Evolutionary conservation across 2,888 invertebrate genomes (phyloP).

Genomic region (Synergus itoensis): DNA sequence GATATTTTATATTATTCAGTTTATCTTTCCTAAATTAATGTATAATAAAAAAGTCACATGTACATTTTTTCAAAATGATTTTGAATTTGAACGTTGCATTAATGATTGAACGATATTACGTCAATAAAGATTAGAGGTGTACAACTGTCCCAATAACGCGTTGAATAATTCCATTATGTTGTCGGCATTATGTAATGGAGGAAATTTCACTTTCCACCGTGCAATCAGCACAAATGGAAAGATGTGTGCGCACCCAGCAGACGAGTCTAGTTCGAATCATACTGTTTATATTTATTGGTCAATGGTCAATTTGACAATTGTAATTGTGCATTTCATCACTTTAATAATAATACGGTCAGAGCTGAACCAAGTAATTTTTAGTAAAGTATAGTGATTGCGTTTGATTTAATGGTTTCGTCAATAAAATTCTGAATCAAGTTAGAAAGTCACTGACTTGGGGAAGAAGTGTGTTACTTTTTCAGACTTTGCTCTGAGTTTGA

Average conservation of each 20-base stretch:
- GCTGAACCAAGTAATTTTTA: background rate
- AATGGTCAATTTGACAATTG: background rate
- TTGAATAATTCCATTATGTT: slow-evolving; percentile 55
- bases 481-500: background rate
- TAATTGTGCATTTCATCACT: background rate
- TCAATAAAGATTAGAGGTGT: slow-evolving; percentile 35
- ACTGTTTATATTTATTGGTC: slow-evolving; percentile 2
- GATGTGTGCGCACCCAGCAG: slow-evolving; percentile 46
- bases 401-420: slow-evolving; percentile 36
- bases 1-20: too few species aligned
- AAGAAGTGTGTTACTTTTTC: background rate
- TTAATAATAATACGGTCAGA: slow-evolving; percentile 2
- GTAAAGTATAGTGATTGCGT: background rate
- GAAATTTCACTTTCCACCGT: slow-evolving; percentile 55
- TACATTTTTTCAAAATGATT: too few species aligned
- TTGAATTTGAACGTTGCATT: background rate
- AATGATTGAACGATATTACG: background rate
- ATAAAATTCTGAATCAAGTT: slow-evolving; percentile 18
- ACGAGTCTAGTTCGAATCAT: slow-evolving; percentile 36
- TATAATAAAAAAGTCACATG: too few species aligned
- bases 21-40: too few species aligned
- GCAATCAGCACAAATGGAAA: slow-evolving; percentile 39
- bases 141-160: slow-evolving; percentile 46
- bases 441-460: slow-evolving; percentile 39
- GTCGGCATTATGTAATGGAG: slow-evolving; percentile 48